Base-by-base conservation (phyloP, 2,888 invertebrate genomes). In the Apodemia duryi region DNA sequence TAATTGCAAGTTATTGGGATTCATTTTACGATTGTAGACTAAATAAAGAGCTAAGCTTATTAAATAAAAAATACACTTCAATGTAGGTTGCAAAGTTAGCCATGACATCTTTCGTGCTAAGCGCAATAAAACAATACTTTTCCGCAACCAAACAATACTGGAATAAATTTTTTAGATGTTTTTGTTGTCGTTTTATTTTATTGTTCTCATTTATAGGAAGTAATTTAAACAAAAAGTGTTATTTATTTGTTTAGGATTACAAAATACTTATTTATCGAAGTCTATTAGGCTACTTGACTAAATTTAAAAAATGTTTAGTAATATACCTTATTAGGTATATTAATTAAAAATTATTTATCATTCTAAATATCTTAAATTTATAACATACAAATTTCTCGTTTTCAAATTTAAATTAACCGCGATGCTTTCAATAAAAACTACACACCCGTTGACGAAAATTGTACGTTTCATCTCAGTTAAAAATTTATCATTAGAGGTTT, bases 11-110 rank as follows among this genome's bases (percentile, higher is more conserved):
- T 60, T 35, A 35, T 60, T n/a, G n/a, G 60, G 35, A 60, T 60
- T 60, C 60, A 35, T 35, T 60, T 60, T 32, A 32, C 13, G 10
- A 35, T 13, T 32, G 13, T 35, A 4, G 11, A 35, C 13, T 35
- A 60, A 35, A 35, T 60, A 32, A 57, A 60, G 35, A 35, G 32
- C 35, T 6, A 60, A 60, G 35, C 35, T 32, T 35, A 60, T 60
- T 60, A 35, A 60, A 60, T 60, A 60, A 60, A 60, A 60, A 60
- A 60, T 35, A 60, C n/a, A 60, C 57, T 60, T 35, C 57, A 60
- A 60, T 60, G 57, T 60, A 60, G 57, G 57, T 32, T 32, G 57
- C 57, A 35, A 60, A 13, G 57, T 13, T 29, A 35, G 57, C 57
- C 57, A 7, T 60, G 57, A 60, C 57, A 60, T 60, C 32, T 60